phyloP scores from a whole-genome alignment of 2,113 vertebrate genomes.

The Paratilapia polleni region DNA sequence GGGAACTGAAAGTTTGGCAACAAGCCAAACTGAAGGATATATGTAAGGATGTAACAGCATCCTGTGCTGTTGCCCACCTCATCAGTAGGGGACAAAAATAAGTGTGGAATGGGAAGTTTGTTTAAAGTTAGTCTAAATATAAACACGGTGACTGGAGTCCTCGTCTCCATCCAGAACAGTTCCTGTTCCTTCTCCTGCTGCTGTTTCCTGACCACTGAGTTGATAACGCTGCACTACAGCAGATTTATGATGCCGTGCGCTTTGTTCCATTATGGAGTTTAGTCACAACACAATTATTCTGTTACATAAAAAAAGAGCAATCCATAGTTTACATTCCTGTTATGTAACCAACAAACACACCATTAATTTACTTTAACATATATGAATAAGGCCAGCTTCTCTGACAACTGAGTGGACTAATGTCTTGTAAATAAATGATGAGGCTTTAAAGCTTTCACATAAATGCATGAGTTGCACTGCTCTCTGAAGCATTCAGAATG shows the following conservation, averaged over 20 bases:
- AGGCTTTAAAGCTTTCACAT: conserved; percentile 54
- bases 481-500: conserved; percentile 44
- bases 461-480: conserved; percentile 44
- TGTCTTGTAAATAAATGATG: conserved; percentile 64
- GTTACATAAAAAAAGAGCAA: conserved; percentile 14
- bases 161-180: conserved; percentile 48
- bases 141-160: conserved; percentile 47
- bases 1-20: not conserved
- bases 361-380: conserved; percentile 4
- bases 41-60: not conserved
- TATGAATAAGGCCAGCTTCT: conserved; percentile 8
- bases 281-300: conserved; percentile 18
- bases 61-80: conserved; percentile 4
- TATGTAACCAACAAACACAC: conserved; percentile 31
- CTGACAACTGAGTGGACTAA: conserved; percentile 21
- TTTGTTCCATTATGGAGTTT: conserved; percentile 8
- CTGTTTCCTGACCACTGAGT: conserved; percentile 58
- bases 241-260: conserved; percentile 53
- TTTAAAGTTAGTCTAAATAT: conserved; percentile 71
- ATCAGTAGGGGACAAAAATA: conserved; percentile 29
- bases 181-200: conserved; percentile 70
- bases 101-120: conserved; percentile 51
- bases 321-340: conserved; percentile 7
- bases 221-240: conserved; percentile 36
- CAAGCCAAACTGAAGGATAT: not conserved